Evolutionary conservation across 2,888 invertebrate species (phyloP), one percentile per base, ranked within the genome.

Genomic region (Philaethria dido): DNA sequence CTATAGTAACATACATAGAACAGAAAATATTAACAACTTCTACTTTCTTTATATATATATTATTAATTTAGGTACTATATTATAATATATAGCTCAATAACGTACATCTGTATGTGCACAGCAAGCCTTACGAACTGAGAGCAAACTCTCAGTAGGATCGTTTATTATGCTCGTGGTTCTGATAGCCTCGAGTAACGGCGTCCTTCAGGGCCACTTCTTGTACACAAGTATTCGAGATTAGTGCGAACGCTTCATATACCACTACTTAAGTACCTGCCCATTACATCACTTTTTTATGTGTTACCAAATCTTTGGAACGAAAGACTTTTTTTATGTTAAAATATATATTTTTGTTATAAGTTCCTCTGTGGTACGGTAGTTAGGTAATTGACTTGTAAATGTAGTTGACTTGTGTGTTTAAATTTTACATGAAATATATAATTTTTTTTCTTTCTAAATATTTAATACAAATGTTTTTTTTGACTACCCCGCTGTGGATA

Each of bases 181-280:
- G 64, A 61, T 61, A 68, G 64, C 42, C 47, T 45, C 42, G 25
- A 54, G 60, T 52, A 64, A 48, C 48, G 25, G 59, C 33, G n/a
- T n/a, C 13, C 61, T 25, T 33, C 55, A 39, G 61, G 68, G 47
- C 60, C 68, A 54, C 48, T 48, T 55, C 62, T 62, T 66, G 64
- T 65, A 59, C 44, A 44, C 64, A 50, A 57, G 57, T 59, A 20
- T 59, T 60, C 13, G 42, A 60, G 59, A 65, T 65, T 65, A 65
- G 50, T 60, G 59, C 14, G 33, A 33, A 29, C 33, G 48, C 39
- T 42, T 65, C 59, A 39, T 60, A 65, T 29, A 18, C 22, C 22
- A 29, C 29, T 16, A 16, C 59, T 50, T 44, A 29, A 50, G 16
- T 50, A 59, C 59, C 64, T 33, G 57, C 14, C 25, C 57, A 16